Evolutionary conservation across 2,888 invertebrate species (phyloP), one percentile per base, ranked within the genome.

Genomic region (Disparrhopalites patrizii): DNA sequence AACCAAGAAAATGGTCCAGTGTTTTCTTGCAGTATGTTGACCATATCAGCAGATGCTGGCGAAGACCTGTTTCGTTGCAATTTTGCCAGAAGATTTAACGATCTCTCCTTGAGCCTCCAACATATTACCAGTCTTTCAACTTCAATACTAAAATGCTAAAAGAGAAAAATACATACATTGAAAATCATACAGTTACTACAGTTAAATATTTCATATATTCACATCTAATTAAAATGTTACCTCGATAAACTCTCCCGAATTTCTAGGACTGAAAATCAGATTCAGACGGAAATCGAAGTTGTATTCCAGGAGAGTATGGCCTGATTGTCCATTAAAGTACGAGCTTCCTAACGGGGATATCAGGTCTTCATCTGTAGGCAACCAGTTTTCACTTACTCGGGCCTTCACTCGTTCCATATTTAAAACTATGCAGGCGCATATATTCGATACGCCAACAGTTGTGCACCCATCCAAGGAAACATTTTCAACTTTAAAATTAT

Each of bases 211-310:
- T 72, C 4, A n/a, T n/a, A 36, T 7, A 40, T 40, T 40, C 43
- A 56, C 10, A 28, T 33, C 10, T 20, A 18, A 52, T 27, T 50
- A 13, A 40, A 38, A 13, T n/a, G 5, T 56, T 62, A 74, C 75
- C 67, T 75, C 75, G 18, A 75, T 71, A 62, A 75, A 75, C 20
- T 75, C 75, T 13, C 73, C 73, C 4, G 75, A 75, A 61, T 74
- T 74, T 38, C 71, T 67, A 0, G 75, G 73, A 30, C 73, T 73
- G 50, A 75, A 75, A 31, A 75, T 72, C 28, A 75, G 33, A 63
- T 73, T 72, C 0, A 74, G 65, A 62, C 73, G 62, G 51, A 75
- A 73, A 38, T 74, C 75, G 67, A 73, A 73, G 47, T 67, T 65
- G 65, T 68, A 70, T 31, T 74, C 71, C 13, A 74, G 47, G 23